A percentile compares a stretch with the other conserved stretches of the same genome.
phyloP scores from a whole-genome alignment of 2,888 invertebrate species.

The Lepidochitona cinerea region DNA sequence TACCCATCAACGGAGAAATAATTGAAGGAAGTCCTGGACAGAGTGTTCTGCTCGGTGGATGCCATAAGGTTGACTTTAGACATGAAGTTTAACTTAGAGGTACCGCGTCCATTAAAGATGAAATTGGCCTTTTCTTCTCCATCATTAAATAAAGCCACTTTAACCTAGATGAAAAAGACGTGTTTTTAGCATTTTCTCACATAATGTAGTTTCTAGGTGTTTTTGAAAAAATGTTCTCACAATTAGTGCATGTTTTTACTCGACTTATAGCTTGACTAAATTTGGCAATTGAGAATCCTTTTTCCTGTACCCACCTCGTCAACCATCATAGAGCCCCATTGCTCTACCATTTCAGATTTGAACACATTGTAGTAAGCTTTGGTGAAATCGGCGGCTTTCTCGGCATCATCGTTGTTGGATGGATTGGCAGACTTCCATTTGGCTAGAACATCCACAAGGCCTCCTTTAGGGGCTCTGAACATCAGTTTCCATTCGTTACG shows the following conservation, averaged over 20 bases:
- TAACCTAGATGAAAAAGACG: slow-evolving; percentile 29
- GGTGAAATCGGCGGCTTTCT: slow-evolving; percentile 43
- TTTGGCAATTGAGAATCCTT: background rate
- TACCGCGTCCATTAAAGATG: slow-evolving; percentile 40
- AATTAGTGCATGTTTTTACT: too few species aligned
- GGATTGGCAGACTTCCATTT: background rate
- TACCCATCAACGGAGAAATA: slow-evolving; percentile 41
- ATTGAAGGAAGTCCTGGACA: slow-evolving; percentile 37
- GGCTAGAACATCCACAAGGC: background rate
- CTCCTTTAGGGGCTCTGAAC: background rate
- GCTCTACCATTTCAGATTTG: slow-evolving; percentile 43
- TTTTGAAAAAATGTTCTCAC: too few species aligned
- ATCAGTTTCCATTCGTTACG: background rate
- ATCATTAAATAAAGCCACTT: slow-evolving; percentile 42
- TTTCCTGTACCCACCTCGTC: slow-evolving; percentile 32
- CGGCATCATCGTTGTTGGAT: background rate
- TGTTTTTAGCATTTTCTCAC: too few species aligned
- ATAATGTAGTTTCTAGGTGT: too few species aligned
- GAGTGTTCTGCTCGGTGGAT: slow-evolving; percentile 41
- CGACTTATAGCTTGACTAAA: too few species aligned
- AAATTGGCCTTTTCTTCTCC: slow-evolving; percentile 44
- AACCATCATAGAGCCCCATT: slow-evolving; percentile 42
- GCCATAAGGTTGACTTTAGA: slow-evolving; percentile 35
- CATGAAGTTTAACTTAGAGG: slow-evolving; percentile 45
- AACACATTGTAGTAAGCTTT: slow-evolving; percentile 41